Evolutionary conservation across 2,888 invertebrate genomes (phyloP), one percentile per base, ranked within the genome.

Genomic region (Macaria notata): DNA sequence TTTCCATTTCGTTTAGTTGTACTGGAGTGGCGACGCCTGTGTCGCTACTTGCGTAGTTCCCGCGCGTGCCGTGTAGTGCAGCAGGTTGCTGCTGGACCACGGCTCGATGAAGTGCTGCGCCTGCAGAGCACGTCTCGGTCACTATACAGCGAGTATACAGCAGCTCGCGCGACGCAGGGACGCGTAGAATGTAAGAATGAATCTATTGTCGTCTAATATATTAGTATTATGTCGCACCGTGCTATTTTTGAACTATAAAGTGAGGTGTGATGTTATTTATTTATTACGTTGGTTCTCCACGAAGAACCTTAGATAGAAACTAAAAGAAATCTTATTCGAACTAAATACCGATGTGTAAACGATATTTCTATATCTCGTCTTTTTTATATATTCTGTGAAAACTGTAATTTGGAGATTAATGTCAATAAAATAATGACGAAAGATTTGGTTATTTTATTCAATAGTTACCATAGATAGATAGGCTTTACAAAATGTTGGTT

Each of bases 351-450:
- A 66, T 69, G 68, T 71, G 69, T 70, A 68, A 74, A 70, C 68
- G 60, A 69, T 69, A 61, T 69, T 72, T 73, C 65, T 64, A 71
- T 69, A 73, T 69, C 67, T 69, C 41, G n/a, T 70, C 67, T 79
- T 55, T 81, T 71, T 79, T 81, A 83, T 79, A 71, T 81, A 78
- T 77, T 77, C 70, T 79, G 70, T 72, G 68, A 78, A 68, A 77
- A 70, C 72, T 83, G 79, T 85, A 84, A 75, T 83, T 82, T 80
- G 77, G 72, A 82, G 79, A 83, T 84, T 79, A 73, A 78, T 83
- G 83, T 86, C 81, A 86, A 85, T 88, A 88, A 88, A 88, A 67
- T 71, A 69, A 74, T 74, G 59, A 66, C 63, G 36, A 63, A 61
- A 60, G 45, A 53, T 4, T 8, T 8, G 8, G 8, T 5, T 8